Evolutionary conservation across 2,797 vertebrate genomes (phyloP), one percentile per base, ranked within the genome.

Genomic region (Cirrhinus mrigala): DNA sequence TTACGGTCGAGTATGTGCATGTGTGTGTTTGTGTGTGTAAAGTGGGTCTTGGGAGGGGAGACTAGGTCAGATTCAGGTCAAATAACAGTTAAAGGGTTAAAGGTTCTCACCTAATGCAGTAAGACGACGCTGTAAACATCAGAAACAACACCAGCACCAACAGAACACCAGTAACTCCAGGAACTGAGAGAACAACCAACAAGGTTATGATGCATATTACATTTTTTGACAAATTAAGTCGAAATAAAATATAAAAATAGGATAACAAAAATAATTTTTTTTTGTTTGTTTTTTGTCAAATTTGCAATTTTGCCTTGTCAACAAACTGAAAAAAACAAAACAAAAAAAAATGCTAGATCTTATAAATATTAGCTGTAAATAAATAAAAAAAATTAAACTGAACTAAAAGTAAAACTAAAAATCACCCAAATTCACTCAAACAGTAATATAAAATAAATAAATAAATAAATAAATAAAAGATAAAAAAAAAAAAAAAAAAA

Each of bases 71-170:
- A 46, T 16, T 27, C 29, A 58, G 85, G 82, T 81, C 79, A 84
- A n/a, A 74, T 37, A 60, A 9, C 64, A 33, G 16, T 50, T 54
- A 70, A 82, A 70, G 20, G 66, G 16, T 54, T 46, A 18, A 4
- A 40, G 40, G 37, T 58, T 58, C 69, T 95, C 92, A 99, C 98
- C 98, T 95, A 89, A 99, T 96, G 1, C 97, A 96, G 87, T 96
- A 95, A 0, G 97, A 98, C 12, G 98, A 99, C 33, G 98, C 97
- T 2, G 96, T 97, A 84, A 97, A 96, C 97, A 99, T 99, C n/a
- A 99, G 93, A 89, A 98, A 98, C 48, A 99, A 95, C 73, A 99
- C 96, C 79, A 99, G 90, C 50, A 98, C 98, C 97, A 99, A 94
- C 85, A 98, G 91, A 82, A 98, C 90, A 0, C 98, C 98, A 1